Evolutionary conservation across 2,888 invertebrate genomes (phyloP).

Genomic region (Ectobius pallidus): DNA sequence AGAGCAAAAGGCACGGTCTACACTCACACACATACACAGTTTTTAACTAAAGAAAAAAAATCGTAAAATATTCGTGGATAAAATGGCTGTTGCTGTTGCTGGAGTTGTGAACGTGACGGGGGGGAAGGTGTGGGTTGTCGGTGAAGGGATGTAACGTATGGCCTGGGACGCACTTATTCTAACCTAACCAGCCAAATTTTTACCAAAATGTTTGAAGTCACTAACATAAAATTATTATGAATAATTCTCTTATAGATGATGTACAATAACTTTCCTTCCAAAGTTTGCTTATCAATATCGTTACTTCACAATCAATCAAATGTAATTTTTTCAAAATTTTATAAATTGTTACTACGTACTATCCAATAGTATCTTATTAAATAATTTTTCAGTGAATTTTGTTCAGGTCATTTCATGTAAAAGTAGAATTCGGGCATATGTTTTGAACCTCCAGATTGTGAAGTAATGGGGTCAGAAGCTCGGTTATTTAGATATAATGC

Average conservation of each 20-base stretch:
- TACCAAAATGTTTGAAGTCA: no score
- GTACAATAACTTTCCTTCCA: conserved; percentile 11
- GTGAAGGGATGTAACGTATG: conserved; percentile 24
- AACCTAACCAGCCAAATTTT: no score
- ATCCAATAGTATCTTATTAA: no score
- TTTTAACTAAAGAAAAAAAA: background rate
- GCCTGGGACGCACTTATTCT: conserved; percentile 24
- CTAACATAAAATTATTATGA: no score
- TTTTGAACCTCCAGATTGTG: no score
- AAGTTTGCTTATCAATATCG: background rate
- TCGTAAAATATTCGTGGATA: background rate
- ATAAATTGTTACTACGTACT: background rate
- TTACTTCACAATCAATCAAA: background rate
- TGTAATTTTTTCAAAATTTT: no score
- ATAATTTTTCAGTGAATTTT: no score
- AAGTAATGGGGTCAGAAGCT: no score
- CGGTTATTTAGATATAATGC: no score
- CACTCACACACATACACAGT: background rate
- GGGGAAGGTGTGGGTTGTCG: background rate
- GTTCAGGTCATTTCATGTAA: no score
- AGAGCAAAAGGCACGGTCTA: conserved; percentile 26
- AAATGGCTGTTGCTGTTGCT: background rate
- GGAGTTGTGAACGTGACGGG: background rate
- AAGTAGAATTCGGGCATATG: no score
- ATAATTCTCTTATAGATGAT: background rate